phyloP scores from a whole-genome alignment of 2,797 vertebrate species.

The Threskiornis aethiopicus region DNA sequence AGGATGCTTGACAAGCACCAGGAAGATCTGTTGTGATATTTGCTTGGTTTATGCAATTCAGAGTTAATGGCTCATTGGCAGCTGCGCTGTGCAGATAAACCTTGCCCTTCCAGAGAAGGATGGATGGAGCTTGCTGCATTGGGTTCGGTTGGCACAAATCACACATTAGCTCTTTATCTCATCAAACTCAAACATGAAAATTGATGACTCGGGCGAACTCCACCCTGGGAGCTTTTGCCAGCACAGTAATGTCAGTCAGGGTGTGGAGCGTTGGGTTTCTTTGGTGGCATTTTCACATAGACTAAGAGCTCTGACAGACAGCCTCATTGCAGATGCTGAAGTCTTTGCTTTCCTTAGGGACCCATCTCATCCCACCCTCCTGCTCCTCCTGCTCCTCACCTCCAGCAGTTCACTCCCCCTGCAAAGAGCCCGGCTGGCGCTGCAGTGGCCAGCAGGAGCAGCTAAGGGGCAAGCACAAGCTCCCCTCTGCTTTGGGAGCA shows the following conservation, averaged over 20 bases:
- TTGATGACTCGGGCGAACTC: background rate
- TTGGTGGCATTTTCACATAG: background rate
- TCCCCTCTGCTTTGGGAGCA: background rate
- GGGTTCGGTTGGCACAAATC: background rate
- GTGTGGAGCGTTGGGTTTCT: background rate
- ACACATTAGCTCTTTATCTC: background rate
- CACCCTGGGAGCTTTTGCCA: background rate
- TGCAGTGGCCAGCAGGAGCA: background rate
- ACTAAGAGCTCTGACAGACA: background rate
- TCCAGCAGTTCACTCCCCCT: background rate
- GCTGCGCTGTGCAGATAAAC: background rate
- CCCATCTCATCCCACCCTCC: background rate
- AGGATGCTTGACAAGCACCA: background rate
- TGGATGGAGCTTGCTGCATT: background rate
- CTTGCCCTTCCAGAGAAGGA: background rate
- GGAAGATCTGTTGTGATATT: background rate
- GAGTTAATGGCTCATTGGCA: background rate
- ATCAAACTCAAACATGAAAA: background rate
- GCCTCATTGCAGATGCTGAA: background rate
- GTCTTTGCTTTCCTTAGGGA: background rate
- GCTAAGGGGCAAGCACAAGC: too few relatives aligned
- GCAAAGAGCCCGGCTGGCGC: background rate
- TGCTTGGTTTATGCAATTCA: background rate
- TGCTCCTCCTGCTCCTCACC: background rate
- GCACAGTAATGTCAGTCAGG: background rate